phyloP scores from a whole-genome alignment of 2,113 vertebrate species.

The Brachyistius frenatus region DNA sequence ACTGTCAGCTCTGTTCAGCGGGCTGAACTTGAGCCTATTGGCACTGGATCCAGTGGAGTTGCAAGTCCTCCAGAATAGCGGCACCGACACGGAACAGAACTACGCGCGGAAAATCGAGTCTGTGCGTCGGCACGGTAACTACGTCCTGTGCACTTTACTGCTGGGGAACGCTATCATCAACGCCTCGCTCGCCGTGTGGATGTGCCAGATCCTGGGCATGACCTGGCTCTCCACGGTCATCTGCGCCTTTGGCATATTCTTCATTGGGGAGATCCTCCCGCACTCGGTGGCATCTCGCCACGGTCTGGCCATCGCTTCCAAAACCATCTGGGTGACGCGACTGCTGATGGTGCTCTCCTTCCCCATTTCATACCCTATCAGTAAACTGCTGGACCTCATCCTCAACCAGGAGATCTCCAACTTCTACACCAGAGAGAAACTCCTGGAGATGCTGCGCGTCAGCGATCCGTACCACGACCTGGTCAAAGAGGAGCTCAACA shows the following conservation, averaged over 20 bases:
- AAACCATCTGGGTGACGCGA: constrained; percentile 92
- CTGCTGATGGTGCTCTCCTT: constrained; percentile 94
- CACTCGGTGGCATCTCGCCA: constrained; percentile 95
- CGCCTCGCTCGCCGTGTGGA: constrained; percentile 92
- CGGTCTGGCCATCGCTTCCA: constrained; percentile 93
- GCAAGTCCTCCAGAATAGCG: constrained; percentile 94
- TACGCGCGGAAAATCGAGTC: constrained; percentile 93
- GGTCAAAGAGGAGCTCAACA: constrained; percentile 95
- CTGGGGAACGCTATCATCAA: constrained; percentile 93
- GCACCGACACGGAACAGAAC: constrained; percentile 91
- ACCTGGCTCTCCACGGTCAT: constrained; percentile 91
- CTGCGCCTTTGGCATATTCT: constrained; percentile 92
- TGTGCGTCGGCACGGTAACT: constrained; percentile 92
- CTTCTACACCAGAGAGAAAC: constrained; percentile 93
- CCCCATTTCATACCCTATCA: constrained; percentile 95
- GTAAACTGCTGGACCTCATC: constrained; percentile 93
- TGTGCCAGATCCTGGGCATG: constrained; percentile 89
- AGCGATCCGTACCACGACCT: constrained; percentile 94
- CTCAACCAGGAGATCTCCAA: constrained; percentile 95
- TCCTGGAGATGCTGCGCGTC: constrained; percentile 93
- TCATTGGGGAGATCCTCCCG: constrained; percentile 93
- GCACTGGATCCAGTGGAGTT: constrained; percentile 95
- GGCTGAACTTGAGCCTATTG: constrained; percentile 91
- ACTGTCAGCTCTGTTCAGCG: constrained; percentile 92
- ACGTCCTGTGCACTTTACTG: constrained; percentile 93